These are phyloP conservation scores for Neodon shergylaensis DNA, from an alignment of 2,113 vertebrate species.

Conservation along the genomic window DNA sequence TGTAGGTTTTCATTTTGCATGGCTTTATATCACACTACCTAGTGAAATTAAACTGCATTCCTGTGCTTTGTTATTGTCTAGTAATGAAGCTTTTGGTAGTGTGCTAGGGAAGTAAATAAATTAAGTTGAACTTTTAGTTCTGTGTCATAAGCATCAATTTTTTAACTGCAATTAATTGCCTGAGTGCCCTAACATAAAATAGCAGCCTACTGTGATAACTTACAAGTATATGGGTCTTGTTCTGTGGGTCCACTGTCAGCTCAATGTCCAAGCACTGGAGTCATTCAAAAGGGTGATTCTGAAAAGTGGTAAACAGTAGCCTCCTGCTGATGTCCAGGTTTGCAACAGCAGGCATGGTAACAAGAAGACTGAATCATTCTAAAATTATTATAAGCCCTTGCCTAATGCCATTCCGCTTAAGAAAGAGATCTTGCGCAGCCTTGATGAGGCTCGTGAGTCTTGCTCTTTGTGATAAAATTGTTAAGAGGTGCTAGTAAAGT, in stretches of 20 bases:
- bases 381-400: slow-evolving; percentile 18
- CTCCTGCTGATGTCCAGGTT: not conserved
- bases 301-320: slow-evolving; percentile 34
- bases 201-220: not conserved
- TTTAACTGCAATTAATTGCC: slow-evolving; percentile 6
- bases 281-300: slow-evolving; percentile 47
- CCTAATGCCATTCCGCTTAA: slow-evolving; percentile 42
- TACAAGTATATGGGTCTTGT: slow-evolving; percentile 29
- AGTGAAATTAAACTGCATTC: slow-evolving; percentile 27
- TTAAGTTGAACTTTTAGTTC: slow-evolving; percentile 36
- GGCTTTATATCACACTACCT: not conserved
- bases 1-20: slow-evolving; percentile 23
- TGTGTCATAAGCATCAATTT: not conserved
- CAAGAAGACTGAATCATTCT: slow-evolving; percentile 46
- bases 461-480: slow-evolving; percentile 18
- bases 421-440: slow-evolving; percentile 32
- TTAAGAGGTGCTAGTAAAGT: slow-evolving; percentile 48
- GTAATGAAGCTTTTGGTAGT: slow-evolving; percentile 35
- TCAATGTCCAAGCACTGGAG: not conserved
- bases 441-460: not conserved
- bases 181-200: slow-evolving; percentile 38
- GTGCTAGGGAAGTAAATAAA: slow-evolving; percentile 45
- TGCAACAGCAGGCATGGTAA: slow-evolving; percentile 7
- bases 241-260: slow-evolving; percentile 37
- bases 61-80: slow-evolving; percentile 23